These are phyloP conservation scores for Carduelis carduelis DNA, from an alignment of 2,797 vertebrate genomes.

Conservation along the genomic window DNA sequence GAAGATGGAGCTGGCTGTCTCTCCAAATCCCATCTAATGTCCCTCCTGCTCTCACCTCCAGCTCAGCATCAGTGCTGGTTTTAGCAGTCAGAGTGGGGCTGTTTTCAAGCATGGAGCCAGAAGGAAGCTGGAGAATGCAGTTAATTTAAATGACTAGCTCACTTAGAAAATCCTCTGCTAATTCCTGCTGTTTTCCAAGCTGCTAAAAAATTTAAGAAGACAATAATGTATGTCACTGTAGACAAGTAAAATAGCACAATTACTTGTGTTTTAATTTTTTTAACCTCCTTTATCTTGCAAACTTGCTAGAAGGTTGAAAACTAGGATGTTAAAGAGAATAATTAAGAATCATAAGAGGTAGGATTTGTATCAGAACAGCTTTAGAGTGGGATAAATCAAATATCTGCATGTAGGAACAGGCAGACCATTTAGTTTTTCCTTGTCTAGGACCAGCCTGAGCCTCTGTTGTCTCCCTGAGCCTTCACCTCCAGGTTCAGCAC, in stretches of 20 bases:
- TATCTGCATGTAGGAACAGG: not conserved
- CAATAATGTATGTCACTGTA: not conserved
- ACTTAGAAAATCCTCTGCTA: not conserved
- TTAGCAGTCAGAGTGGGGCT: not conserved
- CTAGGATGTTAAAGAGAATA: not conserved
- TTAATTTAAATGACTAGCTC: not conserved
- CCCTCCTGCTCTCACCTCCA: not conserved
- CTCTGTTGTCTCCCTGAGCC: not conserved
- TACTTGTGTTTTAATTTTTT: not conserved
- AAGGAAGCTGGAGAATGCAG: not conserved
- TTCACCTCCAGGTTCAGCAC: not conserved
- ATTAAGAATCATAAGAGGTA: not conserved
- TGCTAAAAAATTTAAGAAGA: not conserved
- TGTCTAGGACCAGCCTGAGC: not conserved
- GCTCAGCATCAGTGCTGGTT: not conserved
- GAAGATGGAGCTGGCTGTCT: not conserved
- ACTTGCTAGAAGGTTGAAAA: not conserved
- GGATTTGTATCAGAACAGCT: not conserved
- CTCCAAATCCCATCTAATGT: fast-evolving
- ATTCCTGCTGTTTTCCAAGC: conserved; percentile 17
- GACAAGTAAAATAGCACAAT: not conserved
- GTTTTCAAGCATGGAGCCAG: not conserved
- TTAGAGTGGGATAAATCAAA: not conserved
- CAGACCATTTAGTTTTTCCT: not conserved
- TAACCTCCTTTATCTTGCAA: not conserved